A percentile compares a stretch with the other conserved stretches of the same genome.
Evolutionary conservation across 2,797 vertebrate species (phyloP).

Genomic region (Stomatorhinus walkeri): DNA sequence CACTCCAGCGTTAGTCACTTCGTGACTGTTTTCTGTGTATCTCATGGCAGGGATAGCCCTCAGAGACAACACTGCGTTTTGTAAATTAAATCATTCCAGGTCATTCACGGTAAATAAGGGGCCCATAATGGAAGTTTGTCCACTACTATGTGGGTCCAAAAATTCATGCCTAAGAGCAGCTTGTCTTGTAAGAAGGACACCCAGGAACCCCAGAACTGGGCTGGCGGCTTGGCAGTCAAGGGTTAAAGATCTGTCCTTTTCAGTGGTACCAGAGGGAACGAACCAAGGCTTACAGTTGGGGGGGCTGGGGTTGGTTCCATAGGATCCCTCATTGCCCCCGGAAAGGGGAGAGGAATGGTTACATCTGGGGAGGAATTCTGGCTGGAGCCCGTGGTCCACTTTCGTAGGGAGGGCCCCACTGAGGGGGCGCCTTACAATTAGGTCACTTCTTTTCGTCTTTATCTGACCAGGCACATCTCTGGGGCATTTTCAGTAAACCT

Average conservation of each 20-base stretch:
- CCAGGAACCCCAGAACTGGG: neutral
- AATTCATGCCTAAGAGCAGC: neutral
- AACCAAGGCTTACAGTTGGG: neutral
- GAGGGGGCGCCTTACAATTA: neutral
- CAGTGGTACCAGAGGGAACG: neutral
- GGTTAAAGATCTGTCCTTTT: neutral
- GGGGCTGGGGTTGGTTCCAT: neutral
- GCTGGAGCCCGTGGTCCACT: neutral
- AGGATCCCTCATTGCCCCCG: neutral
- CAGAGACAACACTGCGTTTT: neutral
- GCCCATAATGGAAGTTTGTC: neutral
- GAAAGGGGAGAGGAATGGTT: neutral
- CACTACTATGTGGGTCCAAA: neutral
- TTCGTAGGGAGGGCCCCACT: neutral
- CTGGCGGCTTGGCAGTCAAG: neutral
- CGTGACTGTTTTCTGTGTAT: neutral
- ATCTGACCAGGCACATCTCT: neutral
- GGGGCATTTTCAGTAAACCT: conserved; percentile 10
- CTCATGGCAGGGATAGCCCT: neutral
- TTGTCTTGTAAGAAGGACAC: neutral
- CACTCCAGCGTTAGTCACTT: neutral
- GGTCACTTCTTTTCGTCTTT: conserved; percentile 5
- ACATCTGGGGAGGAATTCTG: neutral
- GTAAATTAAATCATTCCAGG: neutral
- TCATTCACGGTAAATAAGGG: neutral